Evolutionary conservation across 1,140 invertebrate genomes (phyloP), one percentile per base, ranked within the genome.

Genomic region (Pectinophora gossypiella): DNA sequence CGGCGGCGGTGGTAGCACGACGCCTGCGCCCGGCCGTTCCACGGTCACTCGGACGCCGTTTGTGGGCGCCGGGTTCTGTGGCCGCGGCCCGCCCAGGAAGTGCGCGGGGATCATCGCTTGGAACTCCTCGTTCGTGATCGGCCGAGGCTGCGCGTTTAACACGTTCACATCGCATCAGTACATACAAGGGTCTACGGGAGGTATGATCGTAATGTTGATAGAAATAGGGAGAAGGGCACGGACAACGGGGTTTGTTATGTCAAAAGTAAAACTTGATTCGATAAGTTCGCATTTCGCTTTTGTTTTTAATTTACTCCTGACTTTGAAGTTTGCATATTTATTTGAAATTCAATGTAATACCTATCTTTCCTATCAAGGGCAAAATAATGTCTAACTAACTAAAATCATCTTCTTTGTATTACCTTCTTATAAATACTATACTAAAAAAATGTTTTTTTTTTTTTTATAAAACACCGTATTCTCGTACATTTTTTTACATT

Each of bases 71-170:
- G 48, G 60, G 40, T 23, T 13, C 5, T 48, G 49, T 32, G 59
- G 59, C 47, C 74, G 72, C 48, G 72, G 76, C 54, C 88, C 90
- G 68, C 89, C 89, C 57, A 95, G 91, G 91, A 96, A 96, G 89
- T 95, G 95, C 76, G 94, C 92, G 67, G 95, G 95, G 71, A 97
- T 96, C 95, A 97, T 95, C 83, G 95, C 94, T 92, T 96, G 94
- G 91, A 96, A 96, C 88, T 96, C 94, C 89, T 96, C 95, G 90
- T 94, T 96, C 87, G 94, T 96, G 88, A 96, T 93, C 72, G 94
- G 94, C 86, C 94, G 92, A 84, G 93, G 91, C 88, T 91, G 90
- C 88, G 68, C 72, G 72, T 56, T 77, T 71, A 76, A 80, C 79
- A 85, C 81, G 79, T 74, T 82, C 83, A 82, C 76, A 82, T 84